Base-by-base conservation (phyloP, 2,888 invertebrate genomes). In the Octonoba sinensis region DNA sequence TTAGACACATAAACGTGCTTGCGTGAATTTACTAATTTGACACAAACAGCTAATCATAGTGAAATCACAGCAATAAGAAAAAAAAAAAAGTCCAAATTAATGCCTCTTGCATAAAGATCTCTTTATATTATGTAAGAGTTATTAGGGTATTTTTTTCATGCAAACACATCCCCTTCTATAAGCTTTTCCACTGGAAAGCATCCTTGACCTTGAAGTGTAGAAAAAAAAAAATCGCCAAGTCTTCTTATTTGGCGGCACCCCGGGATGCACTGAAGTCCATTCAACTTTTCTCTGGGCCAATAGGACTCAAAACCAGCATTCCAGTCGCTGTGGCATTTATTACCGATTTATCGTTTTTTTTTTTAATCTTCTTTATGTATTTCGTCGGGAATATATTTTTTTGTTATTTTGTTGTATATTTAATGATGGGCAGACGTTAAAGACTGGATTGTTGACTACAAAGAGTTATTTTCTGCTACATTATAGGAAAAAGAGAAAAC, bases 241-340 rank as follows among this genome's bases (percentile, higher is more conserved):
- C 62, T 16, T 71, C 71, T 64, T 71, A 71, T 73, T 73, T 64
- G 51, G 60, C 49, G 60, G 71, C 36, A 60, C 60, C 59, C 47
- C 72, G 20, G 72, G 64, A 54, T 57, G 51, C 64, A 46, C 36
- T 46, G 65, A 74, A 74, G 74, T 54, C 22, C 65, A 66, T 74
- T 74, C 74, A 74, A 74, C 74, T 47, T 20, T 46, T 74, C 74
- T 74, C 22, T 74, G 65, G 74, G 74, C 74, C 65, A 74, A 65
- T 74, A 51, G 74, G 65, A 74, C 74, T 65, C 24, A n/a, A 16
- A n/a, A 12, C 11, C 16, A 24, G n/a, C 44, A 64, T 22, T 64
- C 46, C 64, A n/a, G n/a, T 54, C 20, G 8, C 11, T 54, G 18
- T 27, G 3, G 36, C 36, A 8, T 69, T 69, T 66, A 69, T 44